A percentile compares a stretch with the other conserved stretches of the same genome.
These are phyloP conservation scores for Hippopotamyrus pictus DNA, from an alignment of 2,797 vertebrate genomes.

Conservation along the genomic window DNA sequence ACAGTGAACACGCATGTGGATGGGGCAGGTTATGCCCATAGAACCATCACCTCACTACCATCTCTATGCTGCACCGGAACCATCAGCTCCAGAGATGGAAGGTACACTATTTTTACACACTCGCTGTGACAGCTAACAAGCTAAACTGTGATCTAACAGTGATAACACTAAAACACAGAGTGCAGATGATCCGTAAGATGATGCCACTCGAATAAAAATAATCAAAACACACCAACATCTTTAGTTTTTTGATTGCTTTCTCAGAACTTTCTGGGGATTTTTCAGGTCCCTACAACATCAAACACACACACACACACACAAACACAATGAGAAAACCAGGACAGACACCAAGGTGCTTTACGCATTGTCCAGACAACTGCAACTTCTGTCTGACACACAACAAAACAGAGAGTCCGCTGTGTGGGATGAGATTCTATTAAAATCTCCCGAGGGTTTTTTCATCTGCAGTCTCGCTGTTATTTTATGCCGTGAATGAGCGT, in stretches of 20 bases:
- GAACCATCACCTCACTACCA: background rate
- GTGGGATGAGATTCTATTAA: conserved; percentile 7
- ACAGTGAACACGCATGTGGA: background rate
- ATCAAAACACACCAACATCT: background rate
- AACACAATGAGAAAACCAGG: background rate
- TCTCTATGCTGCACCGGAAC: background rate
- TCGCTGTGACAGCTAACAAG: background rate
- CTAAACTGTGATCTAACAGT: background rate
- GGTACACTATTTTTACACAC: background rate
- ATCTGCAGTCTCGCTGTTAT: background rate
- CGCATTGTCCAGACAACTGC: background rate
- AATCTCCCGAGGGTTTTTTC: background rate
- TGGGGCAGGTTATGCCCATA: background rate
- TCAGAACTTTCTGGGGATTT: background rate
- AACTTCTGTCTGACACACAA: conserved; percentile 3
- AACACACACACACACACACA: background rate
- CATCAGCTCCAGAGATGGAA: background rate
- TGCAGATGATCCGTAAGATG: background rate
- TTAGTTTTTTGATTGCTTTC: background rate
- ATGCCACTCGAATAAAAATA: background rate
- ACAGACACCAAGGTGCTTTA: background rate
- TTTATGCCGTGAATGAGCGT: background rate
- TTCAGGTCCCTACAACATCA: background rate
- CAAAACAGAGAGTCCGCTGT: background rate
- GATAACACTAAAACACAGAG: background rate